Percentiles rank a stretch among this genome's conserved stretches.
Evolutionary conservation across 2,113 vertebrate genomes (phyloP).

Genomic region (Anhinga rufa): DNA sequence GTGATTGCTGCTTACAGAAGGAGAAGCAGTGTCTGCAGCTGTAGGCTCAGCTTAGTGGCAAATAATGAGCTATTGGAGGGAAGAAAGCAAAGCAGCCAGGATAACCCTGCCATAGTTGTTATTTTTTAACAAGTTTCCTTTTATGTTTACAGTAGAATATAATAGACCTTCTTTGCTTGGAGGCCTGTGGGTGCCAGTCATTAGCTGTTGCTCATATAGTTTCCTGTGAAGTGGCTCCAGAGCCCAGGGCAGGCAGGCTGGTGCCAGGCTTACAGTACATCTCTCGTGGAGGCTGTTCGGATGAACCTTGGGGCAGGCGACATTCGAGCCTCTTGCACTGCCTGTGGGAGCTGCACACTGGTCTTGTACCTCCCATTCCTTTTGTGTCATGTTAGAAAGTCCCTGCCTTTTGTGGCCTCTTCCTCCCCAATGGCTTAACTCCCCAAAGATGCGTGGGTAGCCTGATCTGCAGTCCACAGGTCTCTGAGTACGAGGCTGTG

Average conservation of each 20-base stretch:
- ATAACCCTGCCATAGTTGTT: not conserved
- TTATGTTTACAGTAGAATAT: not conserved
- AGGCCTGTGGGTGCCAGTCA: not conserved
- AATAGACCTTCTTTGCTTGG: not conserved
- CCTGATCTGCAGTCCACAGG: not conserved
- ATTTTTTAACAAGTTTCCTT: not conserved
- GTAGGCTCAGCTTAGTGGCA: not conserved
- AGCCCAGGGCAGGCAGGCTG: not conserved
- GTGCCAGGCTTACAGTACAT: not conserved
- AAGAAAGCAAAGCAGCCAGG: not conserved
- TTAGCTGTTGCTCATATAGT: not conserved
- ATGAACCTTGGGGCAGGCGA: not conserved
- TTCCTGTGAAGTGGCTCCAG: not conserved
- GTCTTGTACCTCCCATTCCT: not conserved
- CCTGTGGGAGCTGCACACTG: not conserved
- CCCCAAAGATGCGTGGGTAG: not conserved
- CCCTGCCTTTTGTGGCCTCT: not conserved
- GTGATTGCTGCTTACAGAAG: not conserved
- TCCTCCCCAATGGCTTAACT: not conserved
- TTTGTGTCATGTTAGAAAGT: not conserved
- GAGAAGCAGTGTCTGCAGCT: not conserved
- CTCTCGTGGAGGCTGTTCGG: not conserved
- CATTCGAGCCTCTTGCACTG: not conserved
- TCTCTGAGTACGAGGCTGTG: not conserved
- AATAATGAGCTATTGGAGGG: not conserved